Conservation (phyloP, 2,113 vertebrate genomes). For the Chaenocephalus aceratus region DNA sequence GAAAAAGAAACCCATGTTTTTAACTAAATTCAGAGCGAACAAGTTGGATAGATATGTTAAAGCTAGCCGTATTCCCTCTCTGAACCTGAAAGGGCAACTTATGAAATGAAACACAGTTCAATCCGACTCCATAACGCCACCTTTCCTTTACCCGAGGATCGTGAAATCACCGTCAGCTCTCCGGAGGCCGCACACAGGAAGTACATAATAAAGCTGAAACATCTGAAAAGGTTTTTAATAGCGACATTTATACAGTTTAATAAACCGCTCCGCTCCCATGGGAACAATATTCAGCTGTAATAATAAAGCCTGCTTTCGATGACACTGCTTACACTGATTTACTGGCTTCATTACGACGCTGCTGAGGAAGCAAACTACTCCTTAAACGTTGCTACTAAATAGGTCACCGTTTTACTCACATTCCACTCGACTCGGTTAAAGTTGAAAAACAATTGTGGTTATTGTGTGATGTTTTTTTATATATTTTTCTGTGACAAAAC, state of each 20-base stretch:
- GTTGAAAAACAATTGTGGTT: too few species aligned
- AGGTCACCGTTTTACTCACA: background rate
- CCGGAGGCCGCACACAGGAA: background rate
- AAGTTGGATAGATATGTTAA: too few species aligned
- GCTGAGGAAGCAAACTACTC: background rate
- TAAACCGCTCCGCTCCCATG: conserved; percentile 33
- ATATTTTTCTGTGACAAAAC: too few species aligned
- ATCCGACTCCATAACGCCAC: too few species aligned
- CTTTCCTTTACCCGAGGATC: too few species aligned
- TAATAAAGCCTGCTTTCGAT: background rate
- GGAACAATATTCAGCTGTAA: conserved; percentile 28
- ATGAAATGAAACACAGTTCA: too few species aligned
- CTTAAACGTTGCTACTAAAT: background rate
- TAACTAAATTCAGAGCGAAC: too few species aligned
- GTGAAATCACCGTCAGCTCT: background rate
- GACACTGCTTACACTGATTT: conserved; percentile 33
- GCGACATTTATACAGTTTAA: conserved; percentile 26
- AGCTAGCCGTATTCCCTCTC: too few species aligned
- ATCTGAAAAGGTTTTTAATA: conserved; percentile 35
- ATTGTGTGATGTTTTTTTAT: too few species aligned
- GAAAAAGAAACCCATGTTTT: too few species aligned
- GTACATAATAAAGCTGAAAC: background rate
- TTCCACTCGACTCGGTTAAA: too few species aligned
- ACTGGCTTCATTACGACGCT: conserved; percentile 14
- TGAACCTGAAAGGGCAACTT: too few species aligned